phyloP scores from a whole-genome alignment of 2,113 vertebrate species.

The Trogon surrucura region DNA sequence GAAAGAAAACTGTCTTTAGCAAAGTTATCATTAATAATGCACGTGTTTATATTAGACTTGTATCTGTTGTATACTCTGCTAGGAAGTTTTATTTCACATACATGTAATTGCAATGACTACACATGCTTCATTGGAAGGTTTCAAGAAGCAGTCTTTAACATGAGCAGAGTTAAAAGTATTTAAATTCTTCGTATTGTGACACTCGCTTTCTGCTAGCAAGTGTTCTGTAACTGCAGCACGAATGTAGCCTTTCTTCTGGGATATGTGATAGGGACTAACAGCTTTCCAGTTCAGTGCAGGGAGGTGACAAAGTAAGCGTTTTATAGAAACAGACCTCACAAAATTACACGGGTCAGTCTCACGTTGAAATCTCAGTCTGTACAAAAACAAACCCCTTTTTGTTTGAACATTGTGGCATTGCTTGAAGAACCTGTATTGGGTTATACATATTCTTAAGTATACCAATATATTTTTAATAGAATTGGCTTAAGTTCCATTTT shows the following conservation, averaged over 20 bases:
- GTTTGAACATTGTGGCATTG: background rate
- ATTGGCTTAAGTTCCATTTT: background rate
- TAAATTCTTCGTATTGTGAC: background rate
- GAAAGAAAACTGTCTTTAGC: slow-evolving; percentile 21
- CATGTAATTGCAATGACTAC: background rate
- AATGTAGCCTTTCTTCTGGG: background rate
- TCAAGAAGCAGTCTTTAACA: background rate
- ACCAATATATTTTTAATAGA: background rate
- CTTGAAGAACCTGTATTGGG: background rate
- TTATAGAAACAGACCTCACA: background rate
- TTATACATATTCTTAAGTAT: background rate
- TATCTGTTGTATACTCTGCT: background rate
- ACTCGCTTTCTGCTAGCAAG: background rate
- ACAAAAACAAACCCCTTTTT: background rate
- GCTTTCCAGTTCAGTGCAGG: background rate
- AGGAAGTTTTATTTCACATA: background rate
- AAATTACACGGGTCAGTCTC: background rate
- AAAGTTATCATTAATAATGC: background rate
- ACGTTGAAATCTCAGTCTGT: background rate
- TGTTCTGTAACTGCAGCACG: background rate
- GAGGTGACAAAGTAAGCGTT: background rate
- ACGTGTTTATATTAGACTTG: background rate
- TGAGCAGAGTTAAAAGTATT: background rate
- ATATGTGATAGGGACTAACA: background rate
- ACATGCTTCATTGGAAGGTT: background rate